phyloP scores from a whole-genome alignment of 2,888 invertebrate species.

The Pseudeuparius sepicola region DNA sequence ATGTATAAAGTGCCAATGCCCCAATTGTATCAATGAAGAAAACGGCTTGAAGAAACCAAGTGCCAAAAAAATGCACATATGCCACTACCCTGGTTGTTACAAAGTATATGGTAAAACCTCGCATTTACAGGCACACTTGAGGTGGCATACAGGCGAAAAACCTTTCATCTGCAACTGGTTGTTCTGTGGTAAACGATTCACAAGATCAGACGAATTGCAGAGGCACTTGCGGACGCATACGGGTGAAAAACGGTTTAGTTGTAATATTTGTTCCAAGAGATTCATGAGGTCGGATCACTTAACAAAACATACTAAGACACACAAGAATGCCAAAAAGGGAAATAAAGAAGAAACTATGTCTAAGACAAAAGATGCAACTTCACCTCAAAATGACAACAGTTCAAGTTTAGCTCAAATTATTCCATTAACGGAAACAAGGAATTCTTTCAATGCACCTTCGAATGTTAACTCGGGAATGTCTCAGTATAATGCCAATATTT shows the following conservation, averaged over 20 bases:
- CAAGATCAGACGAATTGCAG: conserved; percentile 84
- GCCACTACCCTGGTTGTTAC: conserved; percentile 79
- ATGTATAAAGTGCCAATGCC: conserved; percentile 69
- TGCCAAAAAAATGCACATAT: conserved; percentile 74
- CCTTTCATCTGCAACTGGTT: conserved; percentile 85
- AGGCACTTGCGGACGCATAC: conserved; percentile 83
- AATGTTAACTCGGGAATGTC: too few species aligned
- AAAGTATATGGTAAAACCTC: conserved; percentile 90
- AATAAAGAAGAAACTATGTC: conserved; percentile 27
- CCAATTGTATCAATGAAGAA: conserved; percentile 72
- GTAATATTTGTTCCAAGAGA: conserved; percentile 76
- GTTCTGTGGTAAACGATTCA: conserved; percentile 84
- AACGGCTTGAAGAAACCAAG: conserved; percentile 69
- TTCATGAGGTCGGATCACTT: conserved; percentile 92
- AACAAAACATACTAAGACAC: conserved; percentile 87
- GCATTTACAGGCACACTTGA: conserved; percentile 51
- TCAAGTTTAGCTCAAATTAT: too few species aligned
- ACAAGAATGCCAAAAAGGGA: conserved; percentile 56
- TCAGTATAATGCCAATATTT: too few species aligned
- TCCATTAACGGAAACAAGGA: too few species aligned
- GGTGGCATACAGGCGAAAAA: conserved; percentile 90
- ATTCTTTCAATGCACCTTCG: too few species aligned
- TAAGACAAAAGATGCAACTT: conserved; percentile 15
- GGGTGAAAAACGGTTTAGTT: conserved; percentile 80
- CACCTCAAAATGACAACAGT: too few species aligned